phyloP scores from a whole-genome alignment of 2,797 vertebrate species.

The Catharus ustulatus region DNA sequence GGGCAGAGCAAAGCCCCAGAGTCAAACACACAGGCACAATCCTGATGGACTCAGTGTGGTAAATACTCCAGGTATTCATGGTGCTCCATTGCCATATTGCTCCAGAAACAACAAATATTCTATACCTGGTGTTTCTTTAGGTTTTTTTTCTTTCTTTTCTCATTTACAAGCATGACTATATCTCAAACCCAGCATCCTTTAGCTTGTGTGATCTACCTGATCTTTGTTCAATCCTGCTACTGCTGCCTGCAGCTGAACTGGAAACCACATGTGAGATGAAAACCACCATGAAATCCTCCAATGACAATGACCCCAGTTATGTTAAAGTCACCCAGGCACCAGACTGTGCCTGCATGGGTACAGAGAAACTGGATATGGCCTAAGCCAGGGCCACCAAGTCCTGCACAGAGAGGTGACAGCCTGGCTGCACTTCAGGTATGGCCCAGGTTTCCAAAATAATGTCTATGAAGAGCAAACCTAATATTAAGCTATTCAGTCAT shows the following conservation, averaged over 20 bases:
- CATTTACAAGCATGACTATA: not conserved
- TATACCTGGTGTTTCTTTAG: not conserved
- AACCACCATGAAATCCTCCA: not conserved
- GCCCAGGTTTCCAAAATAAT: not conserved
- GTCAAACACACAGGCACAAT: rapidly evolving
- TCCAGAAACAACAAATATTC: not conserved
- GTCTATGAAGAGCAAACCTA: not conserved
- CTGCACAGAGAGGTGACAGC: not conserved
- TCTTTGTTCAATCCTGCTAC: not conserved
- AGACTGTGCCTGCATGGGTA: rapidly evolving
- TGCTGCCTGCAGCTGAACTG: not conserved
- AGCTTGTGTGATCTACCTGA: not conserved
- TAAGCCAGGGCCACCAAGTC: not conserved
- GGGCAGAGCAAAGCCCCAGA: not conserved
- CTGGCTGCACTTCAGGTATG: not conserved
- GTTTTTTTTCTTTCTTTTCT: not conserved
- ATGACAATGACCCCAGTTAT: not conserved
- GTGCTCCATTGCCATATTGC: not conserved
- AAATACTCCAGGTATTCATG: not conserved
- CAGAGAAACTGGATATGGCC: not conserved
- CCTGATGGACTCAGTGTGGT: rapidly evolving
- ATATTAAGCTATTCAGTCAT: not conserved
- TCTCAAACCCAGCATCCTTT: not conserved
- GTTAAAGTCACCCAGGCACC: not conserved
- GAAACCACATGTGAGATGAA: not conserved